phyloP scores from a whole-genome alignment of 2,113 vertebrate genomes.

The Isurus oxyrinchus region DNA sequence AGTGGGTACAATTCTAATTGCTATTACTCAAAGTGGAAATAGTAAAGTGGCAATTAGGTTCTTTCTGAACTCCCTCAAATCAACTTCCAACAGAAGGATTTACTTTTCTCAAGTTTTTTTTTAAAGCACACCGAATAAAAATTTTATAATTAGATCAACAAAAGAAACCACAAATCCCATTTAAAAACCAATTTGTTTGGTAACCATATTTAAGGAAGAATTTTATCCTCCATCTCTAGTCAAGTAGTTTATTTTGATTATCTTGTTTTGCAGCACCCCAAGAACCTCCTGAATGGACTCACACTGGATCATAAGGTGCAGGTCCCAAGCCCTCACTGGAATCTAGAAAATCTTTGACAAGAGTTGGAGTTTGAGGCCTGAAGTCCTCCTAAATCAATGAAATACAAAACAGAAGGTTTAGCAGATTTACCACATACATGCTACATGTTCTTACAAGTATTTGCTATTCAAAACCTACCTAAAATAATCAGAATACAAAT shows the following conservation, averaged over 20 bases:
- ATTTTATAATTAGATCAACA: background rate
- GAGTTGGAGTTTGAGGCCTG: slow-evolving; percentile 41
- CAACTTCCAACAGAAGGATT: background rate
- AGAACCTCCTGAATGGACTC: slow-evolving; percentile 37
- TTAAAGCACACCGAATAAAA: background rate
- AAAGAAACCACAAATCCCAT: background rate
- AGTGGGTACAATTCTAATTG: background rate
- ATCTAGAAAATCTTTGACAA: slow-evolving; percentile 39
- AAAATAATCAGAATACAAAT: background rate
- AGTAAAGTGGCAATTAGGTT: background rate
- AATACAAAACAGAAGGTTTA: slow-evolving; percentile 1
- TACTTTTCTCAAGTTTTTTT: background rate
- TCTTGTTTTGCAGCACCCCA: background rate
- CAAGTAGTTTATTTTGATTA: background rate
- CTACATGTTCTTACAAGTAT: background rate
- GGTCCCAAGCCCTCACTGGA: slow-evolving; percentile 42
- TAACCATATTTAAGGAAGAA: background rate
- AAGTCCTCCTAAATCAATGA: slow-evolving; percentile 43
- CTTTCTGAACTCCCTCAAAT: background rate
- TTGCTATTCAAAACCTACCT: background rate
- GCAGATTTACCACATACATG: background rate
- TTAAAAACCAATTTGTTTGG: background rate
- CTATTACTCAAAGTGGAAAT: background rate
- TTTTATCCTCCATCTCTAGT: background rate
- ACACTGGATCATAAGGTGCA: slow-evolving; percentile 50